Percentiles rank a stretch among this genome's conserved stretches.
phyloP scores from a whole-genome alignment of 2,797 vertebrate genomes.

The Hypotaenidia philippensis region DNA sequence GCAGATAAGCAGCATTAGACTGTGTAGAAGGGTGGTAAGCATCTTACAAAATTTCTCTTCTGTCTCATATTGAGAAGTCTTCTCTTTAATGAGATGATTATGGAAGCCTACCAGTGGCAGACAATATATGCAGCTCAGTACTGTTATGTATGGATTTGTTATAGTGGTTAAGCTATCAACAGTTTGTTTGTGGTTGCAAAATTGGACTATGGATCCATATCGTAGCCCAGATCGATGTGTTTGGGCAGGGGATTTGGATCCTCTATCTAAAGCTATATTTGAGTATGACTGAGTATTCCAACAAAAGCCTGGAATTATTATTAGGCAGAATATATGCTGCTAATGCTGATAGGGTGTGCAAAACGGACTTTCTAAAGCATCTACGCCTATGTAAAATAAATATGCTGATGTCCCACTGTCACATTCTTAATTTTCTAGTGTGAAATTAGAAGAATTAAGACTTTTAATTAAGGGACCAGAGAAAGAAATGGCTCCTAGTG shows the following conservation, averaged over 20 bases:
- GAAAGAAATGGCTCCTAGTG: conserved; percentile 53
- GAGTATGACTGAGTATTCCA: neutral
- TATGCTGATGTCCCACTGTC: neutral
- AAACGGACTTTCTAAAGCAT: conserved; percentile 61
- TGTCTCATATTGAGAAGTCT: neutral
- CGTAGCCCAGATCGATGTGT: neutral
- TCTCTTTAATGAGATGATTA: neutral
- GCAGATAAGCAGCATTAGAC: neutral
- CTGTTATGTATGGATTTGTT: neutral
- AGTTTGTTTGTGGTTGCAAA: neutral
- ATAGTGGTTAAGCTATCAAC: neutral
- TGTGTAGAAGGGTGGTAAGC: neutral
- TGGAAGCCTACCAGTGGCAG: neutral
- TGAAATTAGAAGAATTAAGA: conserved; percentile 68
- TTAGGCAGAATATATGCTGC: neutral
- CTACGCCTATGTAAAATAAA: conserved; percentile 63
- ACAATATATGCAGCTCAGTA: neutral
- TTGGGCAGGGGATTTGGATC: neutral
- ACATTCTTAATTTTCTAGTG: conserved; percentile 31
- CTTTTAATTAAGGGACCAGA: conserved; percentile 69
- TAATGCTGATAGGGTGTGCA: conserved; percentile 29
- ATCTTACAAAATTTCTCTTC: neutral
- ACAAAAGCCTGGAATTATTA: neutral
- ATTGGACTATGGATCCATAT: neutral
- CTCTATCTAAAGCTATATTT: neutral